phyloP scores from a whole-genome alignment of 2,797 vertebrate species.

The Acomys russatus region DNA sequence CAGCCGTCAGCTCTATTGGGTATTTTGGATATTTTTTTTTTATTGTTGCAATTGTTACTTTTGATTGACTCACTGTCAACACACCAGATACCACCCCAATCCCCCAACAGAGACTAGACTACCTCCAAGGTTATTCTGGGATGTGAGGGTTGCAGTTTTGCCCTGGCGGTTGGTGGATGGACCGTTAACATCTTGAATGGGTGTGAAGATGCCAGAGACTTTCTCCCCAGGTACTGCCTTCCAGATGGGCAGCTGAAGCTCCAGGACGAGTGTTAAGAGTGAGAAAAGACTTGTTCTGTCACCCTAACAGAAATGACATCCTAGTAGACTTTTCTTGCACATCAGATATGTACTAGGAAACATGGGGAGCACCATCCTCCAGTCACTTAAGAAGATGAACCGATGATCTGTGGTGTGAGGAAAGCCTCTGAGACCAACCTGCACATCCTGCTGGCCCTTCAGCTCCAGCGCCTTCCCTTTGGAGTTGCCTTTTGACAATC shows the following conservation, averaged over 20 bases:
- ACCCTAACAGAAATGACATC: neutral
- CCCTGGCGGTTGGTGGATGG: neutral
- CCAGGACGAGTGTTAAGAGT: neutral
- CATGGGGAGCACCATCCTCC: neutral
- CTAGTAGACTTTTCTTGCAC: conserved; percentile 21
- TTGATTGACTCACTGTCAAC: neutral
- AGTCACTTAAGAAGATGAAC: neutral
- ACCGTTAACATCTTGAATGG: neutral
- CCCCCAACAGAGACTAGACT: neutral
- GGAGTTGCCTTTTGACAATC: neutral
- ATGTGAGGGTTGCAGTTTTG: neutral
- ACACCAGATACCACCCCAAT: neutral
- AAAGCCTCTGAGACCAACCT: neutral
- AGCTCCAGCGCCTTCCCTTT: neutral
- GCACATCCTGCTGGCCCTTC: neutral
- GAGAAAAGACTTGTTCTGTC: conserved; percentile 20
- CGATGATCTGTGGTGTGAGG: neutral
- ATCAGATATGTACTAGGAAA: neutral
- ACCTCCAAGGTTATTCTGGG: neutral
- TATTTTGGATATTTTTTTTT: neutral
- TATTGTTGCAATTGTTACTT: neutral
- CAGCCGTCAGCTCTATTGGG: neutral
- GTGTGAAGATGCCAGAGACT: conserved; percentile 1
- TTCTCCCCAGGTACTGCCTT: conserved; percentile 24
- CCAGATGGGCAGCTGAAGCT: neutral